Conservation (phyloP, 1,140 invertebrate species). For the Ephestia elutella region DNA sequence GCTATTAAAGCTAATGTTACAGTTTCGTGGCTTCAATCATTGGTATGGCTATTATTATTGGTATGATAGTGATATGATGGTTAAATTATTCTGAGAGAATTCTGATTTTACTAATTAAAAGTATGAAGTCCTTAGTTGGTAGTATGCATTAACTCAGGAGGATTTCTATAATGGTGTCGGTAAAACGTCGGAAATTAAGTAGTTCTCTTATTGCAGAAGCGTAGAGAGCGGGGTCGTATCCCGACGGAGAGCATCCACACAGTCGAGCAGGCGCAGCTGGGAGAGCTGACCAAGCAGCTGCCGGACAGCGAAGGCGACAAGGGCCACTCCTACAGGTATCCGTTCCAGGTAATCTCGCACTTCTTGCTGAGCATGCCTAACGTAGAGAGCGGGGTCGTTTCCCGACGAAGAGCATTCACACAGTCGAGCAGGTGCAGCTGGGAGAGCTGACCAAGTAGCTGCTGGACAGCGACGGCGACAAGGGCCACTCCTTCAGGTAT, state of each 20-base stretch:
- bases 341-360: constrained; percentile 56
- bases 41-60: too few relatives aligned
- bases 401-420: constrained; percentile 80
- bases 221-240: constrained; percentile 87
- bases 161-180: background rate
- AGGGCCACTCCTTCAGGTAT: constrained; percentile 47
- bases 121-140: too few relatives aligned
- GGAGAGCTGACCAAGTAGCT: constrained; percentile 69
- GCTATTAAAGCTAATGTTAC: too few relatives aligned
- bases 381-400: constrained; percentile 88
- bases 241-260: constrained; percentile 82
- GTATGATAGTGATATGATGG: too few relatives aligned
- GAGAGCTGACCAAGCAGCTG: constrained; percentile 65
- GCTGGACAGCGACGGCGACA: constrained; percentile 51
- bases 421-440: constrained; percentile 83
- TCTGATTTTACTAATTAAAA: too few relatives aligned
- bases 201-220: constrained; percentile 74
- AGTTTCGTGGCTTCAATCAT: too few relatives aligned
- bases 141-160: too few relatives aligned
- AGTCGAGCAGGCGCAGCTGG: constrained; percentile 82
- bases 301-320: constrained; percentile 53
- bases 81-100: too few relatives aligned
- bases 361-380: constrained; percentile 26
- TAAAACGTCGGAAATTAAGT: background rate
- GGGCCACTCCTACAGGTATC: constrained; percentile 48